These are phyloP conservation scores for Tursiops truncatus DNA, from an alignment of 2,113 vertebrate genomes.

Conservation along the genomic window DNA sequence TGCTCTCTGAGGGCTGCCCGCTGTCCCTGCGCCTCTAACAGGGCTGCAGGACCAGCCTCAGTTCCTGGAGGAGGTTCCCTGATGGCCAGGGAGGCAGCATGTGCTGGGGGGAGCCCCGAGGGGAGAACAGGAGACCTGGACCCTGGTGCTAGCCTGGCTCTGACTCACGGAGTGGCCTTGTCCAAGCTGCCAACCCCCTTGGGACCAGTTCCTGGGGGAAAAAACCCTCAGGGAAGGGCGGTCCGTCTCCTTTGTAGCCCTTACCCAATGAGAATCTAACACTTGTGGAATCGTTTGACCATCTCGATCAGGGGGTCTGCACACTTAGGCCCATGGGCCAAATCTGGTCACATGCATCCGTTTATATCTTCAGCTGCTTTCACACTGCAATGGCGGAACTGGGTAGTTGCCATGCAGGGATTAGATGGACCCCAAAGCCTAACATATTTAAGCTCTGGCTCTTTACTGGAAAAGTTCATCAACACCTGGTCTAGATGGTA, in stretches of 20 bases:
- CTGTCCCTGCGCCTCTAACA: not conserved
- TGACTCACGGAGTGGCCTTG: not conserved
- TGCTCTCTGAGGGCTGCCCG: not conserved
- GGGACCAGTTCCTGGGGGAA: not conserved
- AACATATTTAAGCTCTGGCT: not conserved
- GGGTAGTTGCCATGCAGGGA: not conserved
- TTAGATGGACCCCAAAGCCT: not conserved
- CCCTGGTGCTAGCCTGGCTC: not conserved
- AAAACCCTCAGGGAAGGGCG: not conserved
- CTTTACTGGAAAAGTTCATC: not conserved
- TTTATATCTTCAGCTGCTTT: not conserved
- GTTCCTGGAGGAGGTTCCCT: not conserved
- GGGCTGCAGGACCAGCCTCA: not conserved
- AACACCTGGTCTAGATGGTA: not conserved
- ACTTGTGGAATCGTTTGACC: not conserved
- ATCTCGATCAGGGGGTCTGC: not conserved
- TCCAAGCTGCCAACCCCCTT: not conserved
- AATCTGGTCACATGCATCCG: not conserved
- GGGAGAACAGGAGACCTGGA: not conserved
- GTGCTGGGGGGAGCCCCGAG: not conserved
- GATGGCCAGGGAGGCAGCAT: not conserved
- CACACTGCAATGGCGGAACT: rapidly evolving
- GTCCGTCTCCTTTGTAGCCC: not conserved
- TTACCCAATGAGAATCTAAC: not conserved
- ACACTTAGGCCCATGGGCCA: not conserved